Percentiles rank a stretch among this genome's conserved stretches.
Conservation (phyloP, 2,888 invertebrate genomes). For the Cheilosia urbana region DNA sequence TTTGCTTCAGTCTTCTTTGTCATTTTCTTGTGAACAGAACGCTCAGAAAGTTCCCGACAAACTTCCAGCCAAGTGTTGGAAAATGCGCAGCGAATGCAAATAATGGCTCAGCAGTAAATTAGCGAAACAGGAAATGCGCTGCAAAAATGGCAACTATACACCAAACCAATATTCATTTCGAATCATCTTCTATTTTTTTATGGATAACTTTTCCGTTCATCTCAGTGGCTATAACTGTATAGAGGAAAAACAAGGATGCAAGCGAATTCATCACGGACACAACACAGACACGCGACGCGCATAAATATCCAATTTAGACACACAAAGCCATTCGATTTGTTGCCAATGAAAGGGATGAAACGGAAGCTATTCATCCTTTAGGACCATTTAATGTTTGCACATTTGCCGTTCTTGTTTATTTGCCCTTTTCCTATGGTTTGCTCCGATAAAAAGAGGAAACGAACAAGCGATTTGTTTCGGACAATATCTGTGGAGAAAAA, state of each 20-base stretch:
- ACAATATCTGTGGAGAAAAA: constrained; percentile 53
- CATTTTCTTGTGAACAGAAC: constrained; percentile 1
- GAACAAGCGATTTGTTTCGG: constrained; percentile 72
- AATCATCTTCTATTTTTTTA: constrained; percentile 10
- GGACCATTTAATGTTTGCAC: constrained; percentile 75
- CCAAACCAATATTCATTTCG: constrained; percentile 31
- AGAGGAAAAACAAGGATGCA: constrained; percentile 13
- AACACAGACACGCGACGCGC: constrained; percentile 74
- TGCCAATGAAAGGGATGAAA: constrained; percentile 74
- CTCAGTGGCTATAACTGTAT: not conserved
- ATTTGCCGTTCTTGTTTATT: constrained; percentile 72
- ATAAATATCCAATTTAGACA: constrained; percentile 76
- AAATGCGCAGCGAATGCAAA: constrained; percentile 24
- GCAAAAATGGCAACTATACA: constrained; percentile 50
- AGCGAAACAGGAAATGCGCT: constrained; percentile 62
- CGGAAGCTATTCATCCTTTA: constrained; percentile 73
- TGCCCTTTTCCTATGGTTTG: constrained; percentile 61
- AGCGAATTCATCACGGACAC: constrained; percentile 69
- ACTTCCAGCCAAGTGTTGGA: constrained; percentile 42
- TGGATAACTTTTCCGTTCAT: constrained; percentile 7
- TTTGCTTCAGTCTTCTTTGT: not conserved
- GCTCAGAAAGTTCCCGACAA: constrained; percentile 20
- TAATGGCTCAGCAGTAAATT: constrained; percentile 57
- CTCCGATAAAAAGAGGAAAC: constrained; percentile 49
- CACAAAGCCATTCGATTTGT: constrained; percentile 75